Percentiles rank a stretch among this genome's conserved stretches.
phyloP scores from a whole-genome alignment of 53 echinoderm and acorn worm genomes.

The Stichopus horrens region DNA sequence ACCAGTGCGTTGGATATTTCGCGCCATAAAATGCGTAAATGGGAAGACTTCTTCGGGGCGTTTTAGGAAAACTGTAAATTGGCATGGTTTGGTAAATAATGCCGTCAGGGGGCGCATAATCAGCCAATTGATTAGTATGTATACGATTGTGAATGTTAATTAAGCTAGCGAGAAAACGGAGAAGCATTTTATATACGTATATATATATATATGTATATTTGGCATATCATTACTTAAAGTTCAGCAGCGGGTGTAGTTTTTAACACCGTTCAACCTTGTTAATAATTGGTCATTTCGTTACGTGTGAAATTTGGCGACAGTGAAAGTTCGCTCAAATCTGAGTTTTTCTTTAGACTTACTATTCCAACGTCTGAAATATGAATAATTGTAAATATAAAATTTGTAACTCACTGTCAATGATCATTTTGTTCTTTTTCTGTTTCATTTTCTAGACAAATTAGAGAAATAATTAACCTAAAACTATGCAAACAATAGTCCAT shows the following conservation, averaged over 20 bases:
- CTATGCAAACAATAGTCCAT: too few relatives aligned
- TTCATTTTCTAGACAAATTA: too few relatives aligned
- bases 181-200: not conserved
- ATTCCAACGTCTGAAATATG: too few relatives aligned
- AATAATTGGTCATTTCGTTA: conserved; percentile 34
- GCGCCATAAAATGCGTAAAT: conserved; percentile 21
- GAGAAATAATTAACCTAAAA: too few relatives aligned
- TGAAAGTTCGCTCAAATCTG: not conserved
- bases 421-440: too few relatives aligned
- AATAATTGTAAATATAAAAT: too few relatives aligned
- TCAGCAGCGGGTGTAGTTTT: conserved; percentile 6
- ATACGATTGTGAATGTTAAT: conserved; percentile 28
- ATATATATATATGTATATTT: not conserved
- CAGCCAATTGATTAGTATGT: conserved; percentile 15
- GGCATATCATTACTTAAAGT: conserved; percentile 45
- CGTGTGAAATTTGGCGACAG: conserved; percentile 20
- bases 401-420: too few relatives aligned
- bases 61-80: not conserved
- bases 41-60: not conserved
- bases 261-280: conserved; percentile 16
- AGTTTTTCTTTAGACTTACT: too few relatives aligned
- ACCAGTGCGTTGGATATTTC: conserved; percentile 14
- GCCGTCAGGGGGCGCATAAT: conserved; percentile 28
- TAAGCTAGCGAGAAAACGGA: conserved; percentile 18
- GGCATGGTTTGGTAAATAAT: not conserved